A percentile compares a stretch with the other conserved stretches of the same genome.
Evolutionary conservation across 2,888 invertebrate genomes (phyloP).

Genomic region (Xanthorhoe spadicearia): DNA sequence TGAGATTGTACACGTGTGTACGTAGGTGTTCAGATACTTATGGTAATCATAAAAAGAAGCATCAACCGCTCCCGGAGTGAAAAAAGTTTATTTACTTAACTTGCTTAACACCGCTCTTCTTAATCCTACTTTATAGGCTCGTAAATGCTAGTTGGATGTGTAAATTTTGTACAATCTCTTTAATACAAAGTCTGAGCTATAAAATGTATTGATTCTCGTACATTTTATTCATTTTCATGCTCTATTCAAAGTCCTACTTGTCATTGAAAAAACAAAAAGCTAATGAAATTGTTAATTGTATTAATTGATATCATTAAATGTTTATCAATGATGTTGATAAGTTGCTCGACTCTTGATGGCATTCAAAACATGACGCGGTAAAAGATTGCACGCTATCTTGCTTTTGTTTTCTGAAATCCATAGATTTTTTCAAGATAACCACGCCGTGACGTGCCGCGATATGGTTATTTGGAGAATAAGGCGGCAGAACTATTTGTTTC

Average conservation of each 20-base stretch:
- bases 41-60: conserved; percentile 17
- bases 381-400: no score
- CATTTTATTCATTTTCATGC: conserved; percentile 15
- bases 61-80: conserved; percentile 15
- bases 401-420: no score
- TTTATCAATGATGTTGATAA: background rate
- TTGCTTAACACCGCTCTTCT: conserved; percentile 38
- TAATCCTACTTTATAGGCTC: conserved; percentile 41
- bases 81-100: conserved; percentile 36
- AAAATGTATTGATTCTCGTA: conserved; percentile 28
- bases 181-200: conserved; percentile 29
- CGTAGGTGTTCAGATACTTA: conserved; percentile 8
- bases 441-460: no score
- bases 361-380: no score
- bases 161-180: conserved; percentile 43
- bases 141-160: conserved; percentile 44
- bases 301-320: background rate
- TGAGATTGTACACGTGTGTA: background rate
- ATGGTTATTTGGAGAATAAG: no score
- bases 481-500: no score
- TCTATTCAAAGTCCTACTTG: conserved; percentile 1
- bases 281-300: background rate
- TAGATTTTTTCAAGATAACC: no score
- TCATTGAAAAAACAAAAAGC: conserved; percentile 7
- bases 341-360: no score